Evolutionary conservation across 1,140 invertebrate genomes (phyloP).

Genomic region (Zaprionus vittiger): DNA sequence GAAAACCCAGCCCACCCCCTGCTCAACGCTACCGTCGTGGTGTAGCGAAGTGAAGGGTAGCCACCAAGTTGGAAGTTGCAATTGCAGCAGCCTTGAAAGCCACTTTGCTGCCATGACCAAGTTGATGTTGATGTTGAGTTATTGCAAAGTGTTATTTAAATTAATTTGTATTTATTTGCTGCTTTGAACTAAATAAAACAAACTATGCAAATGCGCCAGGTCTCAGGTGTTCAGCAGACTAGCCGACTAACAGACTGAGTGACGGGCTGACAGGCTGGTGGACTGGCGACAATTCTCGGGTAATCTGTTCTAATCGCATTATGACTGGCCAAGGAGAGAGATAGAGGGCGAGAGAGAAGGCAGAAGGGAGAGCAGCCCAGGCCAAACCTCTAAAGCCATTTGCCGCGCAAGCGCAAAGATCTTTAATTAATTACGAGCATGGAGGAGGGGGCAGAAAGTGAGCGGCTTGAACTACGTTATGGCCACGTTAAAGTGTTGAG

Average conservation of each 20-base stretch:
- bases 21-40: not conserved
- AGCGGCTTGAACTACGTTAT: conserved; percentile 11
- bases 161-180: conserved; percentile 72
- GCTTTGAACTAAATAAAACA: conserved; percentile 74
- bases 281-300: conserved; percentile 73
- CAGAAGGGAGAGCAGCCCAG: conserved; percentile 6
- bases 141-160: conserved; percentile 78
- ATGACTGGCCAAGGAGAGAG: conserved; percentile 47
- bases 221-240: conserved; percentile 64
- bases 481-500: conserved; percentile 37
- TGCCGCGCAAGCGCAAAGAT: conserved; percentile 20
- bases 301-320: conserved; percentile 82
- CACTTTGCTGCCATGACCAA: conserved; percentile 54
- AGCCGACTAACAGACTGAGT: conserved; percentile 10
- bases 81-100: conserved; percentile 71
- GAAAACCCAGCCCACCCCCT: not conserved
- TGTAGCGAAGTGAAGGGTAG: conserved; percentile 69
- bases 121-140: conserved; percentile 66
- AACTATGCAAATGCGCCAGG: conserved; percentile 75
- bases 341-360: conserved; percentile 16
- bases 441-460: not conserved
- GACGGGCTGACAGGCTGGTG: conserved; percentile 7
- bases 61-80: conserved; percentile 54
- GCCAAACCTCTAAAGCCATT: conserved; percentile 21
- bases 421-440: conserved; percentile 34